Conservation (phyloP, 2,888 invertebrate genomes). For the Drosophila kanekoi region DNA sequence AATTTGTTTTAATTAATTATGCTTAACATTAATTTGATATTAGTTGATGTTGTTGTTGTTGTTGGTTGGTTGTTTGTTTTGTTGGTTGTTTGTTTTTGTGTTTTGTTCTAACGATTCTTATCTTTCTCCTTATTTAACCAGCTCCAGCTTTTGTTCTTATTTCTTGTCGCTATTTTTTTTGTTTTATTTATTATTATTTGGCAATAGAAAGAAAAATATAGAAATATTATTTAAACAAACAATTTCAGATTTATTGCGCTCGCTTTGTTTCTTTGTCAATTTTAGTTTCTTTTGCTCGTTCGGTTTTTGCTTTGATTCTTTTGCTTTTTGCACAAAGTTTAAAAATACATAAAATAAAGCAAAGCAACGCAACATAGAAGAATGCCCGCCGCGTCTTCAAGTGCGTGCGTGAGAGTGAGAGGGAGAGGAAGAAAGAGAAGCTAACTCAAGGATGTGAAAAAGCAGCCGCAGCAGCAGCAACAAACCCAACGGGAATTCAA, state of each 20-base stretch:
- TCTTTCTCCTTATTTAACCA: conserved; percentile 59
- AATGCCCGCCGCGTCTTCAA: conserved; percentile 45
- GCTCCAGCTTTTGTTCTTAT: conserved; percentile 70
- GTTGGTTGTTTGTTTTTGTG: conserved; percentile 54
- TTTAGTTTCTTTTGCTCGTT: conserved; percentile 21
- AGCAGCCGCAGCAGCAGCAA: conserved; percentile 15
- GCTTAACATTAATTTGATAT: conserved; percentile 74
- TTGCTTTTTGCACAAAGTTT: conserved; percentile 62
- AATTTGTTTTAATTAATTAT: conserved; percentile 62
- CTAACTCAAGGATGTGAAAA: conserved; percentile 43
- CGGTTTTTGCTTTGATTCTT: conserved; percentile 53
- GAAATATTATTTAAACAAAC: conserved; percentile 53
- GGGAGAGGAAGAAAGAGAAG: conserved; percentile 20
- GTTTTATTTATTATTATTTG: too few relatives aligned
- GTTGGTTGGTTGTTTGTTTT: conserved; percentile 53
- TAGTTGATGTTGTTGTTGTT: conserved; percentile 73
- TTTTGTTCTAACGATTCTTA: conserved; percentile 61
- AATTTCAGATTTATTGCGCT: conserved; percentile 25
- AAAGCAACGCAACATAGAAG: conserved; percentile 33
- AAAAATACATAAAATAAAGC: conserved; percentile 67
- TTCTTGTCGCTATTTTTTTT: conserved; percentile 61
- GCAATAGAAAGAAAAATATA: conserved; percentile 42
- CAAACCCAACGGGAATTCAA: conserved; percentile 43
- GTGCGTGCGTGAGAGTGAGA: conserved; percentile 29
- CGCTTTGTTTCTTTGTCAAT: conserved; percentile 29